Evolutionary conservation across 92 coral and sea anemone species (phyloP).

Genomic region (Parazoanthus darwini): DNA sequence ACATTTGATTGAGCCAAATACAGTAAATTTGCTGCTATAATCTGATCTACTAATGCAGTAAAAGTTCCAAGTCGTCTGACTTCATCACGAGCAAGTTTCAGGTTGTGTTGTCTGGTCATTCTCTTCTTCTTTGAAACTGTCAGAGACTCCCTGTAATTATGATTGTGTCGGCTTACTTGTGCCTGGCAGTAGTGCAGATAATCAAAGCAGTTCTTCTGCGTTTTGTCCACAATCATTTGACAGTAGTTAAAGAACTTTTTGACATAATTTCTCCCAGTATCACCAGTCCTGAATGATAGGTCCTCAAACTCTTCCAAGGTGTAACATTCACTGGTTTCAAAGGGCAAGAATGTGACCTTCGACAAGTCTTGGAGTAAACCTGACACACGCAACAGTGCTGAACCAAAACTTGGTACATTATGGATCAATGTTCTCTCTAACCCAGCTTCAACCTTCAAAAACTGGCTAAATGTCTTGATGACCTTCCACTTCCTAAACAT

Average conservation of each 20-base stretch:
- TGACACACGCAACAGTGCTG: constrained; percentile 88
- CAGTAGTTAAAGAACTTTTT: constrained; percentile 88
- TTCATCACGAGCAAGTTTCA: constrained; percentile 85
- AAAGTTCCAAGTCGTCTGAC: constrained; percentile 76
- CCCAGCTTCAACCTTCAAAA: constrained; percentile 69
- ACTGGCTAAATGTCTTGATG: constrained; percentile 78
- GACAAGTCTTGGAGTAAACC: constrained; percentile 81
- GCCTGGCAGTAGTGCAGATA: constrained; percentile 92
- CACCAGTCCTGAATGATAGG: constrained; percentile 63
- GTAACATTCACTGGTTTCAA: constrained; percentile 66
- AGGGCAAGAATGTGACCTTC: constrained; percentile 91
- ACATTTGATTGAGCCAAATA: constrained; percentile 76
- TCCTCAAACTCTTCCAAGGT: constrained; percentile 87
- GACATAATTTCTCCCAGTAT: constrained; percentile 71
- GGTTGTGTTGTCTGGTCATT: constrained; percentile 67
- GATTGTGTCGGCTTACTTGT: constrained; percentile 78
- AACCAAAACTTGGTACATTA: constrained; percentile 95
- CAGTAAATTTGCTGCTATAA: constrained; percentile 77
- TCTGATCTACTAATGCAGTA: constrained; percentile 84
- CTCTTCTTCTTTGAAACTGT: constrained; percentile 82
- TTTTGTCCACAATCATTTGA: constrained; percentile 85
- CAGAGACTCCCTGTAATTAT: constrained; percentile 84
- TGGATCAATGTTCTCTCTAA: constrained; percentile 70
- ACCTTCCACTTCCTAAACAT: constrained; percentile 84
- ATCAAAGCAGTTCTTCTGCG: constrained; percentile 94